These are phyloP conservation scores for Nezara viridula DNA, from an alignment of 2,888 invertebrate species.

Conservation along the genomic window DNA sequence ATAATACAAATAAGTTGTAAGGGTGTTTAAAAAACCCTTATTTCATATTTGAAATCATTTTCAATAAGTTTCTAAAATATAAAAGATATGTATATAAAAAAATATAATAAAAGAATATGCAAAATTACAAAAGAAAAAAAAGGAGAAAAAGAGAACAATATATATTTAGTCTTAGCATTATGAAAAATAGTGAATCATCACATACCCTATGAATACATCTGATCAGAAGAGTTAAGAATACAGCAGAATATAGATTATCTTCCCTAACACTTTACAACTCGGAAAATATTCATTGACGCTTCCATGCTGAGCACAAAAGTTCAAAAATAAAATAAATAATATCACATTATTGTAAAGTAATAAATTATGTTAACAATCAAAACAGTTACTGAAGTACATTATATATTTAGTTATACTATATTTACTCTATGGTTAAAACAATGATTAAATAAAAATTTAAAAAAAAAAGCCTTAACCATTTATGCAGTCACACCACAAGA, in stretches of 20 bases:
- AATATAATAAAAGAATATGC: constrained; percentile 32
- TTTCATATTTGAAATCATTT: not conserved
- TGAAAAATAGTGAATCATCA: constrained; percentile 28
- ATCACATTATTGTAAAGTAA: constrained; percentile 47
- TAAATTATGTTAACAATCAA: constrained; percentile 41
- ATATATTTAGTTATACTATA: not conserved
- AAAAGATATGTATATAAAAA: constrained; percentile 7
- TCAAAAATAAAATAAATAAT: constrained; percentile 45
- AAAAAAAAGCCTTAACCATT: not conserved
- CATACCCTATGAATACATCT: not conserved
- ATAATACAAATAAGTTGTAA: not conserved
- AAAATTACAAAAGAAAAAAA: not conserved
- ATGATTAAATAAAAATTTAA: not conserved
- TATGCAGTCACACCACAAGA: constrained; percentile 31
- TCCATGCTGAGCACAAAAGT: not conserved
- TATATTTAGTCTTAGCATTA: not conserved
- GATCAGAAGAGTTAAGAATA: not conserved
- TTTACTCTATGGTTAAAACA: not conserved
- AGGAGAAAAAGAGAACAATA: not conserved
- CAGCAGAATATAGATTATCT: constrained; percentile 43
- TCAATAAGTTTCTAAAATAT: not conserved
- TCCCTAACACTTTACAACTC: not conserved
- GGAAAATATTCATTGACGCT: not conserved
- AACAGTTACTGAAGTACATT: constrained; percentile 28
- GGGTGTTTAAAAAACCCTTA: not conserved